Evolutionary conservation across 1,140 invertebrate species (phyloP).

Genomic region (Berghia stephanieae): DNA sequence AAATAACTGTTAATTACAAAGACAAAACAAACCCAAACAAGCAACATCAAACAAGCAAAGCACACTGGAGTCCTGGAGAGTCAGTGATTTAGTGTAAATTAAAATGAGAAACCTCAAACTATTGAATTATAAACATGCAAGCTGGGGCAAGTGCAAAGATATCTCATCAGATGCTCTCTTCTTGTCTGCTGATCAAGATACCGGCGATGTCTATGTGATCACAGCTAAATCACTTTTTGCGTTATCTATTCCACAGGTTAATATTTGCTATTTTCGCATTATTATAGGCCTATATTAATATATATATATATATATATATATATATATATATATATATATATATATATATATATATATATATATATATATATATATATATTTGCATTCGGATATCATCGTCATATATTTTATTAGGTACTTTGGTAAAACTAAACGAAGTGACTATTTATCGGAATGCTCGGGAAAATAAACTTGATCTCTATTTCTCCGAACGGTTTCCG

Average conservation of each 20-base stretch:
- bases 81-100: too few species aligned
- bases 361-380: too few species aligned
- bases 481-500: too few species aligned
- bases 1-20: not conserved
- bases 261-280: too few species aligned
- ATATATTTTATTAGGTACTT: too few species aligned
- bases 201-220: not conserved
- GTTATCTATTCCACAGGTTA: too few species aligned
- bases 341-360: too few species aligned
- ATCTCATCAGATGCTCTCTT: slow-evolving; percentile 1
- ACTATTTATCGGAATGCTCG: too few species aligned
- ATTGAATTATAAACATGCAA: not conserved
- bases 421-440: too few species aligned
- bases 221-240: not conserved
- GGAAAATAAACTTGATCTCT: too few species aligned
- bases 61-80: not conserved
- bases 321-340: too few species aligned
- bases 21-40: not conserved
- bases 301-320: not conserved
- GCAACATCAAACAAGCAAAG: not conserved
- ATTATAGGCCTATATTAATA: not conserved
- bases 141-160: not conserved
- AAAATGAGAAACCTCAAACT: slow-evolving; percentile 25
- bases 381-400: too few species aligned
- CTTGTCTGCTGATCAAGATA: slow-evolving; percentile 5